phyloP scores from a whole-genome alignment of 2,888 invertebrate species.

The Xylota sylvarum region DNA sequence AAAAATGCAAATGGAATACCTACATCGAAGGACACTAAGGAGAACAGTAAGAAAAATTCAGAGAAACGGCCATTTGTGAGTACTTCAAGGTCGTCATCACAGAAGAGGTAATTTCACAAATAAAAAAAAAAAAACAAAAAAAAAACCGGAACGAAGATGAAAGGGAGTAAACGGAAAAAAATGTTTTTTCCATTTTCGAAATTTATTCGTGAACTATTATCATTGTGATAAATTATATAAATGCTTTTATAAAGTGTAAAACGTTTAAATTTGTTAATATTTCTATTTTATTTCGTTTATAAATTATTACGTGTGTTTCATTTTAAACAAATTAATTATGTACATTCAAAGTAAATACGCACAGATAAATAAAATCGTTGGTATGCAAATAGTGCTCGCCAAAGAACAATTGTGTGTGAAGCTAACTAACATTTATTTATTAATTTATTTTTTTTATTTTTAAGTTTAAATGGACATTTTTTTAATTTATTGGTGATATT shows the following conservation, averaged over 20 bases:
- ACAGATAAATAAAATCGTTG: slow-evolving; percentile 35
- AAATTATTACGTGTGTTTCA: background rate
- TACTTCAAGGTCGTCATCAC: slow-evolving; percentile 20
- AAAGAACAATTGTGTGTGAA: slow-evolving; percentile 4
- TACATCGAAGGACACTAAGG: slow-evolving; percentile 28
- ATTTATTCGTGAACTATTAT: slow-evolving; percentile 43
- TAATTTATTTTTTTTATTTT: slow-evolving; percentile 26
- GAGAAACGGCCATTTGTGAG: slow-evolving; percentile 44
- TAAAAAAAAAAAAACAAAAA: slow-evolving; percentile 1
- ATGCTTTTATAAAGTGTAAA: slow-evolving; percentile 55
- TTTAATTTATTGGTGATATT: slow-evolving; percentile 47
- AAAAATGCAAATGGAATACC: slow-evolving; percentile 37
- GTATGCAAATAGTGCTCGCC: slow-evolving; percentile 1
- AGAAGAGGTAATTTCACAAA: slow-evolving; percentile 58
- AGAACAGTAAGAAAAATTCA: slow-evolving; percentile 13
- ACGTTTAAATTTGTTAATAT: slow-evolving; percentile 28
- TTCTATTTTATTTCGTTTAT: slow-evolving; percentile 1
- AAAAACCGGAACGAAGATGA: slow-evolving; percentile 13
- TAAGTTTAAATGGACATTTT: background rate
- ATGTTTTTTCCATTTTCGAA: slow-evolving; percentile 11
- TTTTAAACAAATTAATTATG: slow-evolving; percentile 5
- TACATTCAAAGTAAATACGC: slow-evolving; percentile 17
- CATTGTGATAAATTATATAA: slow-evolving; percentile 56
- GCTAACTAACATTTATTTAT: slow-evolving; percentile 38
- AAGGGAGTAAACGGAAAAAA: slow-evolving; percentile 30